These are phyloP conservation scores for Drosophila nigrodunni DNA, from an alignment of 1,140 invertebrate species.

Conservation along the genomic window DNA sequence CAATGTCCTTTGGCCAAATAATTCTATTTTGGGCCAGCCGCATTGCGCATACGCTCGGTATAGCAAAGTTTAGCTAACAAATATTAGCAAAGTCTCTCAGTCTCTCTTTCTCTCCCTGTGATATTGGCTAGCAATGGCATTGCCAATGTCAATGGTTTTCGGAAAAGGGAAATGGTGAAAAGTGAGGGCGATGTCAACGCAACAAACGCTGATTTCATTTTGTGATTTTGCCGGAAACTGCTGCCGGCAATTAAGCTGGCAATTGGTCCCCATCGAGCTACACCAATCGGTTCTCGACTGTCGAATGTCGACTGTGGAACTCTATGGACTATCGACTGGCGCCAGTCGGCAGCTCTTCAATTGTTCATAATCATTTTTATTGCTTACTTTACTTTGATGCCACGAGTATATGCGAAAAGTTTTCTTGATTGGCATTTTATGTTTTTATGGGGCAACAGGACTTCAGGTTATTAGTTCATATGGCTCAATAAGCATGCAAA, in stretches of 20 bases:
- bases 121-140: conserved; percentile 21
- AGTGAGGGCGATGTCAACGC: conserved; percentile 56
- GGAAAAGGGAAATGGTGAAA: background rate
- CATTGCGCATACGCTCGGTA: conserved; percentile 60
- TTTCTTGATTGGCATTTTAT: conserved; percentile 78
- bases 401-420: conserved; percentile 66
- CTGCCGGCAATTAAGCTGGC: conserved; percentile 76
- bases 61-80: conserved; percentile 45
- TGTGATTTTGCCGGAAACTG: conserved; percentile 70
- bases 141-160: background rate
- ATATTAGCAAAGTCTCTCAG: conserved; percentile 3
- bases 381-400: conserved; percentile 79
- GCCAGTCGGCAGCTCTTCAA: conserved; percentile 78
- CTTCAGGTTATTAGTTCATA: conserved; percentile 79
- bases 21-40: conserved; percentile 38
- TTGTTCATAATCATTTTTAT: conserved; percentile 84
- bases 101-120: background rate
- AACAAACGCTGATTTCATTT: conserved; percentile 71
- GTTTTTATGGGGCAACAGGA: conserved; percentile 75
- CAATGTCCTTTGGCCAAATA: conserved; percentile 29
- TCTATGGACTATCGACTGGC: conserved; percentile 40
- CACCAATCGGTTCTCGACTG: conserved; percentile 12
- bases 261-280: conserved; percentile 44
- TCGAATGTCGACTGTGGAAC: too few relatives aligned
- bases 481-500: conserved; percentile 73